These are phyloP conservation scores for Xyliphius kryptos DNA, from an alignment of 2,113 vertebrate species.

Conservation along the genomic window DNA sequence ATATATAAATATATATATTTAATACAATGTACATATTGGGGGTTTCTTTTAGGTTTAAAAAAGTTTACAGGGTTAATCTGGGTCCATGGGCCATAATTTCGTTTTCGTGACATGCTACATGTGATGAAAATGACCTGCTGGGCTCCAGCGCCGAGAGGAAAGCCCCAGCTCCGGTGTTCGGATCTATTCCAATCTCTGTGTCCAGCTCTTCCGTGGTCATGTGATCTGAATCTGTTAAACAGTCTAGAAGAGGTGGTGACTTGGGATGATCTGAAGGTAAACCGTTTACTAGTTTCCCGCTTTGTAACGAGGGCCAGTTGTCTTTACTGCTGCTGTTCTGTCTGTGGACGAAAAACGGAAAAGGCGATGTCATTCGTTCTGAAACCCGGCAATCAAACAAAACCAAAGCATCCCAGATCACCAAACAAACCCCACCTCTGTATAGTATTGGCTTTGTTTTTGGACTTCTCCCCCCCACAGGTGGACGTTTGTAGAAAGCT, in stretches of 20 bases:
- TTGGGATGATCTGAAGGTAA: conserved; percentile 83
- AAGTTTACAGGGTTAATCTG: no score
- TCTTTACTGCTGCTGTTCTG: conserved; percentile 86
- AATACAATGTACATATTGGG: no score
- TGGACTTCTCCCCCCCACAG: conserved; percentile 93
- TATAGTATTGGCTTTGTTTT: conserved; percentile 89
- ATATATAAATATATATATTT: no score
- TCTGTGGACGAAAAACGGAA: conserved; percentile 57
- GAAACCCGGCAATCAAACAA: no score
- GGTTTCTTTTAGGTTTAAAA: no score
- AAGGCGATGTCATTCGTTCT: not conserved
- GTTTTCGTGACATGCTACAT: no score
- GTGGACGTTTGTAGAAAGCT: conserved; percentile 90
- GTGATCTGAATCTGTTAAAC: conserved; percentile 83
- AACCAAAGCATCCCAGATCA: no score
- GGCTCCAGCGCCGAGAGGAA: conserved; percentile 69
- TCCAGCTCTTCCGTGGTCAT: conserved; percentile 79
- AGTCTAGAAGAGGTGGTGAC: conserved; percentile 83
- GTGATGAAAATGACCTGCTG: no score
- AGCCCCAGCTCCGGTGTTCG: conserved; percentile 61
- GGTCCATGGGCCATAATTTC: no score
- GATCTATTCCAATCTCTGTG: conserved; percentile 72
- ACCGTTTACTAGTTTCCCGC: conserved; percentile 81
- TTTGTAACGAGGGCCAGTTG: conserved; percentile 83
- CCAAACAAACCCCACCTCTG: conserved; percentile 81